Evolutionary conservation across 2,888 invertebrate species (phyloP), one percentile per base, ranked within the genome.

Genomic region (Abrostola tripartita): DNA sequence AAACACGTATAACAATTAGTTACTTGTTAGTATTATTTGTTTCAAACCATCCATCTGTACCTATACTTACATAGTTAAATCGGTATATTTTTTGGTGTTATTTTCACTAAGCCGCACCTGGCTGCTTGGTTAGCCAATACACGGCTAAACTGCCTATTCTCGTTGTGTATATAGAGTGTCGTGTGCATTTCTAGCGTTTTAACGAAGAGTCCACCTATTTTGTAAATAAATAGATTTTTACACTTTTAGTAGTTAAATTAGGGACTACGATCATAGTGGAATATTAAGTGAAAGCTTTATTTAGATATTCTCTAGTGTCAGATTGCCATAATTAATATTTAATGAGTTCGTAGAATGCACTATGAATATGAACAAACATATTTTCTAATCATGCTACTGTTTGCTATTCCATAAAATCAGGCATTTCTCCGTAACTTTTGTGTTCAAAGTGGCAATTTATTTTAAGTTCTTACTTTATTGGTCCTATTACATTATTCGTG

Each of bases 141-240:
- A 24, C 24, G 24, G 24, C 24, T 24, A 24, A 1, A 24, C 49
- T 65, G 61, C 66, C 37, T 58, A 64, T 78, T 73, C 66, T 76
- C 76, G 73, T 66, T 76, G 74, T 88, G 84, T 87, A 88, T 73
- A 85, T 83, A 88, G 83, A 85, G 88, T 88, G 86, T 88, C 88
- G 92, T 87, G 93, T 92, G 92, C 79, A 85, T 90, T 91, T 87
- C 88, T 88, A 88, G 85, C 86, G 88, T 90, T 92, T 88, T 90
- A 90, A 92, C 92, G 93, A 94, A 94, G 89, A 92, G 91, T 93
- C 94, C 94, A 94, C 94, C 94, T 94, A 93, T 92, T 92, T 92
- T 94, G 93, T 94, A 94, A 92, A 92, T 94, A 92, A 86, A 88
- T 90, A 91, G 90, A 89, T 88, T 93, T 93, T 92, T 93, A 93